Evolutionary conservation across 2,888 invertebrate species (phyloP).

Genomic region (Pterobdella sp.): DNA sequence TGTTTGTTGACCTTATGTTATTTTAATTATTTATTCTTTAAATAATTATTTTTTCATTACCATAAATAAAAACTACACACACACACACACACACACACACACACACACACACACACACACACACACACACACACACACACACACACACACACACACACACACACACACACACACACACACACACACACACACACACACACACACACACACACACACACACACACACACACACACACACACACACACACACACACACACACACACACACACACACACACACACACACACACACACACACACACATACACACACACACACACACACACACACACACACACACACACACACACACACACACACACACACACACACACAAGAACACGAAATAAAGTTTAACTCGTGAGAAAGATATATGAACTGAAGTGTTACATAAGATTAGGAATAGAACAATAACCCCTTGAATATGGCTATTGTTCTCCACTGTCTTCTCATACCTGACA

Average conservation of each 20-base stretch:
- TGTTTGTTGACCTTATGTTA: too few species aligned
- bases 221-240: neutral
- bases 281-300: conserved; percentile 14
- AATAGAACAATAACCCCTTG: too few species aligned
- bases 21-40: too few species aligned
- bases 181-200: conserved; percentile 1
- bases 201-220: conserved; percentile 1
- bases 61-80: too few species aligned
- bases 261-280: conserved; percentile 8
- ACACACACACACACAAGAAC: too few species aligned
- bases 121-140: conserved; percentile 1
- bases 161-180: conserved; percentile 1
- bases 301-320: conserved; percentile 5
- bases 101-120: neutral
- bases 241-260: conserved; percentile 14
- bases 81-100: conserved; percentile 16
- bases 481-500: too few species aligned
- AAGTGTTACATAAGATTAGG: too few species aligned
- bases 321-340: conserved; percentile 13
- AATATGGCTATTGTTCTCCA: too few species aligned
- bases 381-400: too few species aligned
- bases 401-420: too few species aligned
- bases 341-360: conserved; percentile 17
- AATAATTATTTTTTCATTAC: too few species aligned
- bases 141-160: conserved; percentile 1